Evolutionary conservation across 2,888 invertebrate species (phyloP).

Genomic region (Deladenus siricidicola): DNA sequence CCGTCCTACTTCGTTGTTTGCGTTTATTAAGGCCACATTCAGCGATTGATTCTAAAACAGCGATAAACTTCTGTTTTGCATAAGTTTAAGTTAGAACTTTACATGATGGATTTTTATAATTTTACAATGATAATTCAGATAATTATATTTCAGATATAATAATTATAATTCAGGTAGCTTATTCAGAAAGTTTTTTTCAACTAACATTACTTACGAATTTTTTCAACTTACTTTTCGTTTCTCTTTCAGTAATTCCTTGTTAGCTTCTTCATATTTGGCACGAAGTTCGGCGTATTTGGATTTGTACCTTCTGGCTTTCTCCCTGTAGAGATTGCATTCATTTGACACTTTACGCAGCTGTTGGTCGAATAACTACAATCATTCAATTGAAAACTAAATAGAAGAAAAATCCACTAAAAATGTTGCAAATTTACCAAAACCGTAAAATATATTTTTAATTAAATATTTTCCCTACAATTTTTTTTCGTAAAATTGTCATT

Average conservation of each 20-base stretch:
- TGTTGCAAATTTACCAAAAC: background rate
- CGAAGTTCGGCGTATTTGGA: background rate
- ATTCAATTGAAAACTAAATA: background rate
- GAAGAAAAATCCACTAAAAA: background rate
- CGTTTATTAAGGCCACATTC: background rate
- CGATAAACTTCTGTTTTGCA: no score
- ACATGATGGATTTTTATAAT: no score
- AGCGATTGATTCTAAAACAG: background rate
- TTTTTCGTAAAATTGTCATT: no score
- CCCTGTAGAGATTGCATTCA: constrained; percentile 1
- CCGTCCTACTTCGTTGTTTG: background rate
- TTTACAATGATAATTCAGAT: no score
- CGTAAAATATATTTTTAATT: no score
- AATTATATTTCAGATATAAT: no score
- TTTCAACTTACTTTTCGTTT: background rate
- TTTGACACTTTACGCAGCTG: background rate
- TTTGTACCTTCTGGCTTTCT: constrained; percentile 1
- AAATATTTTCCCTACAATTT: no score
- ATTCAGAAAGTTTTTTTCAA: background rate
- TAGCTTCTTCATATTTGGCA: background rate
- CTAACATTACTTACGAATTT: background rate
- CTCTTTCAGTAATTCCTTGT: background rate
- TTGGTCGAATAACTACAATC: background rate
- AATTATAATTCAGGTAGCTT: no score
- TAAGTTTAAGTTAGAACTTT: no score